Evolutionary conservation across 2,888 invertebrate species (phyloP), one percentile per base, ranked within the genome.

Genomic region (Scelioninae gen. 2): DNA sequence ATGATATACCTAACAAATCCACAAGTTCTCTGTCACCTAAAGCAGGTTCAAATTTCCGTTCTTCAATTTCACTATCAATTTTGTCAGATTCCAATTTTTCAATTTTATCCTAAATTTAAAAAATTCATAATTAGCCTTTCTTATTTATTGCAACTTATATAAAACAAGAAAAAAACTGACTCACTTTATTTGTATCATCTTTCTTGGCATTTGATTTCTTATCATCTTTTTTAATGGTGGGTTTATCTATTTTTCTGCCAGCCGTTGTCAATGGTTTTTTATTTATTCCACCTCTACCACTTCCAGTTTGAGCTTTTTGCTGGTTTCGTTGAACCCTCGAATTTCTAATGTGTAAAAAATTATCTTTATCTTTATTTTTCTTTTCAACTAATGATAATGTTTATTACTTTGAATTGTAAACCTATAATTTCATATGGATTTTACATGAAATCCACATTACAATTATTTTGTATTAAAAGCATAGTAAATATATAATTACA

Each of bases 1-100:
- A n/a, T n/a, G n/a, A 39, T 7, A 39, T 81, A 93, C 93, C 93
- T 76, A 97, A 88, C 88, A 95, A 93, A 82, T 98, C 98, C 11
- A 97, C 96, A 67, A 98, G 89, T 84, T 97, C 98, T 22, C 93
- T 90, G 85, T 98, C 98, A 81, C 93, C 90, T 10, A 92, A 93
- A 71, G 91, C 90, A 5, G 93, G 91, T 82, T 97, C 96, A 88
- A 96, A 98, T 85, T 93, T 92, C 80, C 92, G 91, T 80, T 95
- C 95, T 68, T 94, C 94, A 1, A 86, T 87, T 61, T 88, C 89
- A 37, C 90, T 89, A 73, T 91, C 90, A 68, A 89, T 88, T 64
- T 92, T 92, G 72, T 94, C 91, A 0, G 88, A 89, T 73, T 92
- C 91, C n/a, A 90, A 90, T 76, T 90, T 90, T 76, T 92, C 91